A percentile compares a stretch with the other conserved stretches of the same genome.
These are phyloP conservation scores for Temnothorax unifasciatus DNA, from an alignment of 2,888 invertebrate species.

Conservation along the genomic window DNA sequence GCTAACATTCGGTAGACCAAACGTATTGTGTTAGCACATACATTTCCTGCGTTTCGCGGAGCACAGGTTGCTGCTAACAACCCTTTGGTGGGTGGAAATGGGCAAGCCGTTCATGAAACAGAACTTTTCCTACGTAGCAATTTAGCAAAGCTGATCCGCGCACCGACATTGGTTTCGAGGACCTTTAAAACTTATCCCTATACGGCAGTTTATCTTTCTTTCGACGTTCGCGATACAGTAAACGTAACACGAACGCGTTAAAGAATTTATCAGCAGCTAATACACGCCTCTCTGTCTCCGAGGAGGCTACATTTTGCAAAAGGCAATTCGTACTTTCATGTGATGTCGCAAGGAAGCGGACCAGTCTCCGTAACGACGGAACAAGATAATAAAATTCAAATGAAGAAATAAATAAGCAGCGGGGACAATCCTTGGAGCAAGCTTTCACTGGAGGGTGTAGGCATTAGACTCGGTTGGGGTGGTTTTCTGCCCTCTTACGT, in stretches of 20 bases:
- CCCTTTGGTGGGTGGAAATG: conserved; percentile 47
- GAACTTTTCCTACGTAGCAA: conserved; percentile 82
- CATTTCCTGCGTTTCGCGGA: conserved; percentile 71
- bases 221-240: conserved; percentile 53
- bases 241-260: conserved; percentile 81
- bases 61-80: conserved; percentile 55
- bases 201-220: conserved; percentile 59
- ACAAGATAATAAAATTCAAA: conserved; percentile 86
- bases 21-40: conserved; percentile 68
- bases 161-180: conserved; percentile 78
- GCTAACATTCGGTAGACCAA: conserved; percentile 71
- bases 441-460: conserved; percentile 73
- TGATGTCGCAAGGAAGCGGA: conserved; percentile 28
- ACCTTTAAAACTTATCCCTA: conserved; percentile 81
- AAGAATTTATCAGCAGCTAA: conserved; percentile 77
- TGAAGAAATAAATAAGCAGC: conserved; percentile 81
- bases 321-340: not conserved
- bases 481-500: conserved; percentile 79
- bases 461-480: conserved; percentile 71
- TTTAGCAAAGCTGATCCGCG: conserved; percentile 80
- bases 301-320: conserved; percentile 35
- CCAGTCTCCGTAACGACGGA: conserved; percentile 76
- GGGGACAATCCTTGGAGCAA: conserved; percentile 78
- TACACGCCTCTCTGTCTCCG: conserved; percentile 53
- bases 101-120: conserved; percentile 65